Base-by-base conservation (phyloP, 1,140 invertebrate species). In the Eueides isabella region DNA sequence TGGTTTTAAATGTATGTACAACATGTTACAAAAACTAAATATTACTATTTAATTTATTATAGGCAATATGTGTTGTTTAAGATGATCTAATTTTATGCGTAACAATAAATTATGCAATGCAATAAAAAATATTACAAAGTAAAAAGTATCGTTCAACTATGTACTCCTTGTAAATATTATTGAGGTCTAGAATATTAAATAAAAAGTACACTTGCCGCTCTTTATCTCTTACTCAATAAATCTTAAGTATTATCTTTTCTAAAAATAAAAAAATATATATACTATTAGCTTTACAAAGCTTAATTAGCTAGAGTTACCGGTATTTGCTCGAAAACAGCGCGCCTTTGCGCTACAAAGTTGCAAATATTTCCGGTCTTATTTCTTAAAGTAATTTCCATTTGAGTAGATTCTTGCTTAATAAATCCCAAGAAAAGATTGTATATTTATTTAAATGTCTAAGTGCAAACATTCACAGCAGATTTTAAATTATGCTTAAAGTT, bases 401-500 rank as follows among this genome's bases (percentile, higher is more conserved):
- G n/a, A 28, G 44, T 33, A 74, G 67, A 66, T 65, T 74, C 70
- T 62, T 69, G 12, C 28, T 74, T 69, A 68, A 74, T 76, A 76
- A 71, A 73, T 79, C 33, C 38, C 16, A 64, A 63, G 72, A 72
- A 78, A 81, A 72, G 71, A 79, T 79, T 72, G 77, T 67, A 78
- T 77, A 79, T 81, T 81, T 81, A 81, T 81, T 83, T 75, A 76
- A 81, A 83, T 80, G 77, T 73, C 71, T 76, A 76, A 74, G 75
- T 78, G 78, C 73, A 79, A 79, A 80, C 77, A 79, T 81, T 83
- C 64, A 74, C 74, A 75, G 63, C 69, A 83, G 75, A 77, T 79
- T 71, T 73, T 44, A 69, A 74, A 80, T 80, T 79, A 77, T 69
- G 72, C 74, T 74, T 67, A 35, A 68, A 81, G 81, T 79, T 78